Conservation (phyloP, 2,888 invertebrate genomes). For the Dusona sp. region DNA sequence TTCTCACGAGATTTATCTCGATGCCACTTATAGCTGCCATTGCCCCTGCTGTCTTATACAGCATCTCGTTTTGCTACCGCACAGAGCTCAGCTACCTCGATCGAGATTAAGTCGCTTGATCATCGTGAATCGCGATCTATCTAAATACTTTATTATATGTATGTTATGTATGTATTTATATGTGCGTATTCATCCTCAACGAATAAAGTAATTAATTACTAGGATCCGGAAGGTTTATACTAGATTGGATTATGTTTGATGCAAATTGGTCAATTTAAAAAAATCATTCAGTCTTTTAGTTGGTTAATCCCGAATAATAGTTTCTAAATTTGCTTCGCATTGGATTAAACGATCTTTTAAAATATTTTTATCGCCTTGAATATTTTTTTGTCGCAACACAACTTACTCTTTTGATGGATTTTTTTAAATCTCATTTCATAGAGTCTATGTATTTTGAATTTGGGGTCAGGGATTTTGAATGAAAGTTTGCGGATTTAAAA, state of each 20-base stretch:
- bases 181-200: not conserved
- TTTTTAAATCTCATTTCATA: not conserved
- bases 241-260: conserved; percentile 10
- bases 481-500: too few species aligned
- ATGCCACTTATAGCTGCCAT: conserved; percentile 61
- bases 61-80: conserved; percentile 32
- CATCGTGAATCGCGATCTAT: conserved; percentile 55
- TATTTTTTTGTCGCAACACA: not conserved
- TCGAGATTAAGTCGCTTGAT: conserved; percentile 63
- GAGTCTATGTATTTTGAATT: too few species aligned
- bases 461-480: too few species aligned
- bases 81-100: conserved; percentile 50
- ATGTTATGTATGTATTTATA: conserved; percentile 2
- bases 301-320: not conserved
- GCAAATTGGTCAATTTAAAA: not conserved
- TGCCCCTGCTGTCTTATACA: conserved; percentile 44
- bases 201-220: conserved; percentile 49
- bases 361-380: not conserved
- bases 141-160: not conserved
- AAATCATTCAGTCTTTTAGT: not conserved
- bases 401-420: not conserved
- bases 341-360: not conserved
- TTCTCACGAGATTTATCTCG: conserved; percentile 62
- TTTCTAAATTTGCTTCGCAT: not conserved
- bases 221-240: conserved; percentile 11